These are phyloP conservation scores for Xiphorhynchus erythropygius DNA, from an alignment of 2,797 vertebrate species.

Conservation along the genomic window DNA sequence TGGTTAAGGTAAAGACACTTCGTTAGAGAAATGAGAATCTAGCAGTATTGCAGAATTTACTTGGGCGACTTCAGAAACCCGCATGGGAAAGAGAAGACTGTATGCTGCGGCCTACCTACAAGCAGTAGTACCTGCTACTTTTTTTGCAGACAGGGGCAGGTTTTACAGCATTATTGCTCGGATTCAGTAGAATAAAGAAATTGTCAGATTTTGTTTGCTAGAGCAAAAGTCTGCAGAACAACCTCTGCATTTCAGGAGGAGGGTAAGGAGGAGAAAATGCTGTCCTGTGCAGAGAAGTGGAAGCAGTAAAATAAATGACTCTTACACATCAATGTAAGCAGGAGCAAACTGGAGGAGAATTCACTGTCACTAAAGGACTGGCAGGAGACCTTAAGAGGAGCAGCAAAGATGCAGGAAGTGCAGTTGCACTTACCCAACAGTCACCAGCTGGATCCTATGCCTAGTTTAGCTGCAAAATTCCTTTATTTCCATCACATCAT, in stretches of 20 bases:
- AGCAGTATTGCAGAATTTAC: not conserved
- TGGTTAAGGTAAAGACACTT: not conserved
- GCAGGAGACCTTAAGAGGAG: not conserved
- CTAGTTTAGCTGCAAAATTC: not conserved
- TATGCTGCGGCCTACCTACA: not conserved
- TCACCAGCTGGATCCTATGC: not conserved
- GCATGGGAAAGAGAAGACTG: not conserved
- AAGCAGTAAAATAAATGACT: not conserved
- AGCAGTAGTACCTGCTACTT: not conserved
- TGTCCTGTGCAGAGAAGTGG: not conserved
- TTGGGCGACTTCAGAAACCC: not conserved
- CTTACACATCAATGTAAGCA: fast-evolving
- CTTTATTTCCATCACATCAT: not conserved
- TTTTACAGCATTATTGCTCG: fast-evolving
- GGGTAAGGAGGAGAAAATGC: not conserved
- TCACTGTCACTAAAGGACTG: fast-evolving
- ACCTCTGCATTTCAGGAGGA: not conserved
- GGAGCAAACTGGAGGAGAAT: not conserved
- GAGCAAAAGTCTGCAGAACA: not conserved
- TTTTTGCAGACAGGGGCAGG: not conserved
- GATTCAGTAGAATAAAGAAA: not conserved
- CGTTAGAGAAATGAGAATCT: not conserved
- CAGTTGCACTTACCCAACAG: not conserved
- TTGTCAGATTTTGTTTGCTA: not conserved
- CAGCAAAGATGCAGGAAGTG: not conserved